phyloP scores from a whole-genome alignment of 2,797 vertebrate genomes.

The Dicrostonyx torquatus region DNA sequence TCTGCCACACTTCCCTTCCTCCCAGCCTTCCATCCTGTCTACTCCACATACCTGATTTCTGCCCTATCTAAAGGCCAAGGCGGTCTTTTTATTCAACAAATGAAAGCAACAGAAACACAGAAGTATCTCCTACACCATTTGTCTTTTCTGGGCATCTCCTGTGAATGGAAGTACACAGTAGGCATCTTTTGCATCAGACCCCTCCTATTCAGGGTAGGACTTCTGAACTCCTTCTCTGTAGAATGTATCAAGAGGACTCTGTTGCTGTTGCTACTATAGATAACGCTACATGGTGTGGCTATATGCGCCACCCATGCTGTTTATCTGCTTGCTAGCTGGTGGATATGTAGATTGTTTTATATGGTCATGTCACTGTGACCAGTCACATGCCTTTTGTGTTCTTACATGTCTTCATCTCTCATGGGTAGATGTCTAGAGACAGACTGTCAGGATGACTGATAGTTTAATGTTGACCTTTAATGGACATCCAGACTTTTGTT shows the following conservation, averaged over 20 bases:
- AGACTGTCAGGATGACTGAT: background rate
- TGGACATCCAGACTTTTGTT: background rate
- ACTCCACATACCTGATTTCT: too few species aligned
- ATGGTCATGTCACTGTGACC: background rate
- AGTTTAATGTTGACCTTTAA: background rate
- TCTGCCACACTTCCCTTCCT: too few species aligned
- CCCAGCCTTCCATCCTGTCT: too few species aligned
- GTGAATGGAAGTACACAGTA: background rate
- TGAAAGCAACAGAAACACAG: too few species aligned
- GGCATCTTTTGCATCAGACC: background rate
- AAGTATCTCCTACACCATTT: too few species aligned
- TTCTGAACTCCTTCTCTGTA: background rate
- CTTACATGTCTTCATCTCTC: slow-evolving; percentile 1
- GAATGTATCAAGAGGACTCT: background rate
- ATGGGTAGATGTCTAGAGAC: background rate
- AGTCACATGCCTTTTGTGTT: background rate
- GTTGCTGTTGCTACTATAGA: background rate
- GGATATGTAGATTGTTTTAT: background rate
- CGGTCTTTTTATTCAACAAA: too few species aligned
- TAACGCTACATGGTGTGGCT: background rate
- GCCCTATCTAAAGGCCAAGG: too few species aligned
- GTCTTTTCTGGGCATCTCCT: slow-evolving; percentile 16
- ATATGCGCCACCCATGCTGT: background rate
- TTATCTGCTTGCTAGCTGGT: background rate
- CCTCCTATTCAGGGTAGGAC: background rate